Evolutionary conservation across 2,113 vertebrate genomes (phyloP).

Genomic region (Solea solea): DNA sequence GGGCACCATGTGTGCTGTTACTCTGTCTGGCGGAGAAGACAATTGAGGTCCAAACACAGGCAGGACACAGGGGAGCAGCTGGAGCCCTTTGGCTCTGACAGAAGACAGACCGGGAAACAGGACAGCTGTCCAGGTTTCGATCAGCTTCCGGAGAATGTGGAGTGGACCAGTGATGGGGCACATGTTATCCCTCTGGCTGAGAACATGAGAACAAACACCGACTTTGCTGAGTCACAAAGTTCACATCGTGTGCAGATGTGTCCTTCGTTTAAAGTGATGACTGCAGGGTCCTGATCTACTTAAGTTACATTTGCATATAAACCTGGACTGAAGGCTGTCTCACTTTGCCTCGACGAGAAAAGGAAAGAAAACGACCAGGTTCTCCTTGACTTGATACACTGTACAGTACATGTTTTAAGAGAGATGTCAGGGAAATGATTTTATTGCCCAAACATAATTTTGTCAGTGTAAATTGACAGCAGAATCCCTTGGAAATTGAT

Average conservation of each 20-base stretch:
- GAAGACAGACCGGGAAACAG: conserved; percentile 14
- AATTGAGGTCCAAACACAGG: conserved; percentile 16
- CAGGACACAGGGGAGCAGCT: conserved; percentile 25
- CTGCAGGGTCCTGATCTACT: conserved; percentile 13
- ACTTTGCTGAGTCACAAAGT: conserved; percentile 12
- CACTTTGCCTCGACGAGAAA: no score
- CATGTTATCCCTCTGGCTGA: conserved; percentile 4
- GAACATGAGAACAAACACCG: conserved; percentile 9
- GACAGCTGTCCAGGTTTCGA: conserved; percentile 40
- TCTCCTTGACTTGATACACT: no score
- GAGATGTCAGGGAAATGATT: no score
- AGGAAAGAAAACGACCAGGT: no score
- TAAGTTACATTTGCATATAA: conserved; percentile 11
- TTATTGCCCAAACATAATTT: no score
- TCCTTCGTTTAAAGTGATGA: conserved; percentile 16
- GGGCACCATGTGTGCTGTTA: conserved; percentile 12
- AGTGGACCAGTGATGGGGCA: conserved; percentile 17
- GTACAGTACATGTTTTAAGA: no score
- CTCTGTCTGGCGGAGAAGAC: conserved; percentile 5
- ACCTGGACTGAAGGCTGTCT: no score
- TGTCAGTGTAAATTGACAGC: no score
- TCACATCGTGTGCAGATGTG: conserved; percentile 12
- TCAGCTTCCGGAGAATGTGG: conserved; percentile 2
- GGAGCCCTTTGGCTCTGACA: conserved; percentile 35
- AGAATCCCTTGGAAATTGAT: no score